These are phyloP conservation scores for Enteromius fasciolatus DNA, from an alignment of 2,797 vertebrate genomes.

Conservation along the genomic window DNA sequence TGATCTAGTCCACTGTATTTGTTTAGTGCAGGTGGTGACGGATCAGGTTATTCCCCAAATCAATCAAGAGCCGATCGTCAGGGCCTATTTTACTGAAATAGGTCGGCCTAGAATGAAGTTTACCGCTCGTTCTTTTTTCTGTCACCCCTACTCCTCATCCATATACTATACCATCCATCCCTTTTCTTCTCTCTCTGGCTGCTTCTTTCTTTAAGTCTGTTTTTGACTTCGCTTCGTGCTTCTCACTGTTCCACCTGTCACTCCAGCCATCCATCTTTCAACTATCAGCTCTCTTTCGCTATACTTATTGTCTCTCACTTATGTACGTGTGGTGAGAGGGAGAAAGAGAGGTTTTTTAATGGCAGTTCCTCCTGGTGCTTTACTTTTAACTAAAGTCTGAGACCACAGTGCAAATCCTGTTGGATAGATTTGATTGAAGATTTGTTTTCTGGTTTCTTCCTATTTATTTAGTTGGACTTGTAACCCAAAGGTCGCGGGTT, in stretches of 20 bases:
- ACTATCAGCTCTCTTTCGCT: not conserved
- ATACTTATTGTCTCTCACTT: not conserved
- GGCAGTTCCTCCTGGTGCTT: not conserved
- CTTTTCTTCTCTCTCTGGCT: not conserved
- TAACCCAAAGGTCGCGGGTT: too few relatives aligned
- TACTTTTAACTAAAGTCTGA: not conserved
- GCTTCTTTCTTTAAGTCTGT: conserved; percentile 5
- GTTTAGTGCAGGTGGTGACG: conserved; percentile 1
- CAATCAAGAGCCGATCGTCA: conserved; percentile 18
- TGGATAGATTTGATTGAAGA: not conserved
- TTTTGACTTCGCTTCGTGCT: conserved; percentile 15
- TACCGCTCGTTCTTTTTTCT: not conserved
- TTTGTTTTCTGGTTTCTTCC: not conserved
- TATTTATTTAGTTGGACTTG: not conserved
- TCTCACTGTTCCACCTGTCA: conserved; percentile 17
- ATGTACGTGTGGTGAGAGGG: not conserved
- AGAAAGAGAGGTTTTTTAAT: not conserved
- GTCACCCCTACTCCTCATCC: conserved; percentile 4
- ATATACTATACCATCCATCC: not conserved
- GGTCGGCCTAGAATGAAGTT: conserved; percentile 2
- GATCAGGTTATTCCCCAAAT: conserved; percentile 36
- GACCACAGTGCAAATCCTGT: not conserved
- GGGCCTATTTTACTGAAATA: conserved; percentile 4
- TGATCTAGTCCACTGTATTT: conserved; percentile 28
- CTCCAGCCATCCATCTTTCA: conserved; percentile 1